These are phyloP conservation scores for Glossophaga mutica DNA, from an alignment of 2,797 vertebrate genomes.

Conservation along the genomic window DNA sequence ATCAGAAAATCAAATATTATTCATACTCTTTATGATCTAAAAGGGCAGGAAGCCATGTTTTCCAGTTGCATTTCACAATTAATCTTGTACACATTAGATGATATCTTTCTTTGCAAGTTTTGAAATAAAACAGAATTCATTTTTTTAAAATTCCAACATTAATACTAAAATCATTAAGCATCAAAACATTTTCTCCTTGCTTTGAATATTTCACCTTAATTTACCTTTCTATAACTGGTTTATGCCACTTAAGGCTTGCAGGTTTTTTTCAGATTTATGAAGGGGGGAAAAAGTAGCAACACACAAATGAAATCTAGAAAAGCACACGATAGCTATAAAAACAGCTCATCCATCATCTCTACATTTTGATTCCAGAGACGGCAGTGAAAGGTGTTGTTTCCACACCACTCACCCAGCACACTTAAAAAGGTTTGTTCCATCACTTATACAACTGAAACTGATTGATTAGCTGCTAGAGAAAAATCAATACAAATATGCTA, in stretches of 20 bases:
- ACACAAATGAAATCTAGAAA: conserved; percentile 62
- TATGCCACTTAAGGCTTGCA: neutral
- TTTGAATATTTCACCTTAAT: conserved; percentile 39
- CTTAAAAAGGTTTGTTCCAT: conserved; percentile 60
- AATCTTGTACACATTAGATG: neutral
- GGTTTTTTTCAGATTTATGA: conserved; percentile 57
- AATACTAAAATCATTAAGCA: conserved; percentile 14
- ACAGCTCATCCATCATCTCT: conserved; percentile 66
- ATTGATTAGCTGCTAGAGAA: conserved; percentile 72
- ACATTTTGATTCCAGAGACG: conserved; percentile 65
- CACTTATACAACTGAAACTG: conserved; percentile 60
- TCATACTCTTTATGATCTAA: neutral
- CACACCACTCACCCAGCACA: conserved; percentile 59
- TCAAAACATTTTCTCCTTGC: neutral
- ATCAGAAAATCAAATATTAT: conserved; percentile 1
- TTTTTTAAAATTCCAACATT: conserved; percentile 23
- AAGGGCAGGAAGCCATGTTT: conserved; percentile 5
- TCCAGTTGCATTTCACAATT: conserved; percentile 1
- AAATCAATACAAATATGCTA: conserved; percentile 74
- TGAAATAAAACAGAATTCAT: neutral
- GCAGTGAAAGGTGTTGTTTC: conserved; percentile 59
- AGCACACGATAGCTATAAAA: conserved; percentile 43
- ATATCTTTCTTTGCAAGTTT: neutral
- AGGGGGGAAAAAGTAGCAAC: neutral
- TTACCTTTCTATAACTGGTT: conserved; percentile 5